Conservation (phyloP, 37 sponge, comb jelly and placozoan genomes). For the Spongia lamella region DNA sequence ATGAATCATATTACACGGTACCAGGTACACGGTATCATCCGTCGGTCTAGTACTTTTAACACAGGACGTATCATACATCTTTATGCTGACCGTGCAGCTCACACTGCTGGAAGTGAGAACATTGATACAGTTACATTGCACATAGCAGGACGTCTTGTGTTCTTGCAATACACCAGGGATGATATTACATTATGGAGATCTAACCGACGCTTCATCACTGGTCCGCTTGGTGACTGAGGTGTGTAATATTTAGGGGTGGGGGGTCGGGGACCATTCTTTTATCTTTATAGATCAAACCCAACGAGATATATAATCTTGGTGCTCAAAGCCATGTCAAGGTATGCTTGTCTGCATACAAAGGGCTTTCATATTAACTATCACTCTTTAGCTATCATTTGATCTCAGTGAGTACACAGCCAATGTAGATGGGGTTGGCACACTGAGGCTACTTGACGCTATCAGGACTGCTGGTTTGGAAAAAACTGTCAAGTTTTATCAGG, state of each 20-base stretch:
- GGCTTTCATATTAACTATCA: background rate
- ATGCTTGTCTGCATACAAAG: background rate
- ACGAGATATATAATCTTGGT: constrained; percentile 88
- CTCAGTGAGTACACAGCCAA: constrained; percentile 91
- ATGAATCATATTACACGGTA: background rate
- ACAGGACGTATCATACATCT: constrained; percentile 86
- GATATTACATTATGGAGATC: constrained; percentile 89
- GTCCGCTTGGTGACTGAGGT: constrained; percentile 82
- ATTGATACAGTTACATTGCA: background rate
- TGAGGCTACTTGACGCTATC: constrained; percentile 82
- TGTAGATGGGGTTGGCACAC: constrained; percentile 87
- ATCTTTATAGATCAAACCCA: constrained; percentile 68
- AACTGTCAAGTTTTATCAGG: constrained; percentile 78
- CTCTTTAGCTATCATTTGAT: constrained; percentile 83
- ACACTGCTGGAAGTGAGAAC: constrained; percentile 70
- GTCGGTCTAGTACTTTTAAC: constrained; percentile 84
- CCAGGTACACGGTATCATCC: constrained; percentile 89
- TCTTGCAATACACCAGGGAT: constrained; percentile 40
- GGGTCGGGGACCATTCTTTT: background rate
- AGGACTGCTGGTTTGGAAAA: constrained; percentile 75
- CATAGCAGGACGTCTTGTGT: background rate
- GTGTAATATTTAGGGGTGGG: constrained; percentile 1
- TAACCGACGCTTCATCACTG: constrained; percentile 83
- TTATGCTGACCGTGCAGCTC: constrained; percentile 58
- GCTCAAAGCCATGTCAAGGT: constrained; percentile 95